phyloP scores from a whole-genome alignment of 2,797 vertebrate species.

The Moxostoma hubbsi region DNA sequence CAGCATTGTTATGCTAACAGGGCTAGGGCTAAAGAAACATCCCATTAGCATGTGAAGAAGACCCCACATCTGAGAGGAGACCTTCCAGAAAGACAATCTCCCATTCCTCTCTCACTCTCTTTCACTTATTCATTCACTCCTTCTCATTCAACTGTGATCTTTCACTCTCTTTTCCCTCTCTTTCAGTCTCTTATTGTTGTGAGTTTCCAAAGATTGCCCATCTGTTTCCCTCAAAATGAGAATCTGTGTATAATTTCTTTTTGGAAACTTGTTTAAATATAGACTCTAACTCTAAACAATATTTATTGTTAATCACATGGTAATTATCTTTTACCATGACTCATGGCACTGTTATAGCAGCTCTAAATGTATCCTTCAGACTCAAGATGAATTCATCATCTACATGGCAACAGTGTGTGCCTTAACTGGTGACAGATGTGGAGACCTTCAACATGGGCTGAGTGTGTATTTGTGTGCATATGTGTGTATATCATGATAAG shows the following conservation, averaged over 20 bases:
- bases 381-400: constrained; percentile 53
- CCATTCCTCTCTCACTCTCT: constrained; percentile 77
- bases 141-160: constrained; percentile 74
- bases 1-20: constrained; percentile 84
- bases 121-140: constrained; percentile 75
- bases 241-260: constrained; percentile 35
- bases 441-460: constrained; percentile 31
- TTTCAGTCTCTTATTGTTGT: constrained; percentile 58
- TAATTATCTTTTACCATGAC: constrained; percentile 39
- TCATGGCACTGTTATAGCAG: constrained; percentile 33
- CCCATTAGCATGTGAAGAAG: constrained; percentile 87
- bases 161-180: constrained; percentile 64
- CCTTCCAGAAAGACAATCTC: constrained; percentile 80
- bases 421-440: constrained; percentile 61
- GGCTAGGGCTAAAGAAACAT: constrained; percentile 77
- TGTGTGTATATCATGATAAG: constrained; percentile 48
- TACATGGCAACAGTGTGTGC: constrained; percentile 41
- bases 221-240: constrained; percentile 56
- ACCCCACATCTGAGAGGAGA: constrained; percentile 83
- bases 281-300: constrained; percentile 41
- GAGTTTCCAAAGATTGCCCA: constrained; percentile 60
- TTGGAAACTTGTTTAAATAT: constrained; percentile 43
- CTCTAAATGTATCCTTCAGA: constrained; percentile 49
- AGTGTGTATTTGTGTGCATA: constrained; percentile 19
- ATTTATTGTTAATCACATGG: constrained; percentile 56